Base-by-base conservation (phyloP, 2,888 invertebrate species). In the Teinopalpus imperialis region DNA sequence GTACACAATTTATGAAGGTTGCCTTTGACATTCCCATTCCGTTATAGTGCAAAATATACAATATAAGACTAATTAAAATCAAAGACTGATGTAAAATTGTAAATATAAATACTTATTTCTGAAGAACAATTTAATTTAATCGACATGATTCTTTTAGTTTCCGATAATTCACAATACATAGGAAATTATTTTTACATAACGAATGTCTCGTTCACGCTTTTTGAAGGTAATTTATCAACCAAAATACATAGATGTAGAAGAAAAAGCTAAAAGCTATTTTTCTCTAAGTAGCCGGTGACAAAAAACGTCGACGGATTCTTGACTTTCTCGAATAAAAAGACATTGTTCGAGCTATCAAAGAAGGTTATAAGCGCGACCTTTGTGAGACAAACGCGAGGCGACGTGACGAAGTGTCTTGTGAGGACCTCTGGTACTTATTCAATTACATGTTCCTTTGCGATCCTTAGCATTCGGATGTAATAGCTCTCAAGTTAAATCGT, bases 271-370 rank as follows among this genome's bases (percentile, higher is more conserved):
- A 37, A 44, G 16, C 31, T 14, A 21, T 45, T 40, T 30, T 26
- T 13, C 26, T 9, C 27, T 10, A 39, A 24, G 23, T 12, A 4
- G 12, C 10, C 10, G 1, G 13, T 7, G 14, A 29, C 24, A 40
- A 39, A 37, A 45, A 45, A 20, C 9, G 23, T n/a, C 20, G 16
- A 20, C 24, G 30, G 2, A 24, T 37, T 31, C 24, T 37, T 24
- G 9, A 35, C 29, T 35, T 35, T 16, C 37, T 10, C 39, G 32
- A 32, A 31, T 24, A 36, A 36, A 37, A 32, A 31, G 44, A 37
- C 32, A 27, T 45, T 32, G 39, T 45, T 39, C 44, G 35, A 26
- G 37, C 14, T 23, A 45, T 39, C 32, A 13, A 20, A 39, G 31
- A 32, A 10, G 44, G 39, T 45, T 32, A 32, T 20, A 39, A 31